Evolutionary conservation across 2,888 invertebrate genomes (phyloP), one percentile per base, ranked within the genome.

Genomic region (Apodemia hepburni): DNA sequence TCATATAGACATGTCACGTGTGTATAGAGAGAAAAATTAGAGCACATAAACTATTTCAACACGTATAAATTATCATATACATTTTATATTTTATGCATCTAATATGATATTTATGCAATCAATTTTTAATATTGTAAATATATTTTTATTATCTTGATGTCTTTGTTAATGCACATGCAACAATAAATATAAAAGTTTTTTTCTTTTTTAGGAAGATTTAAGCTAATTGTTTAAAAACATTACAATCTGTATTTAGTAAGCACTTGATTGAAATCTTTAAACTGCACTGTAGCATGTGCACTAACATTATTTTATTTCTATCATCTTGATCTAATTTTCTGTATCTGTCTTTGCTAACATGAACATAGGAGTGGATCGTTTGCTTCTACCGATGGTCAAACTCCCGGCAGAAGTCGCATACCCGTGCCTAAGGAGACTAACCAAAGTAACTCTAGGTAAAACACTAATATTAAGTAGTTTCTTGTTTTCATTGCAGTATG

Each of bases 351-450:
- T 85, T 81, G 87, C 90, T 90, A 90, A 89, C 85, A 78, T 76
- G 82, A 75, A 75, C 81, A 72, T 83, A 91, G 91, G 86, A 90
- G 91, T 80, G 90, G 91, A 76, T 91, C 91, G 77, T 90, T 91
- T 82, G 88, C 85, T 73, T 90, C 88, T 66, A 85, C 84, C 75
- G 91, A 91, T 42, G 90, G 88, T 79, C 88, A 88, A 80, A 90
- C 91, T 64, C 90, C 90, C 70, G 82, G 89, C 76, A 79, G 87
- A 73, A 91, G 91, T 82, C 91, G 90, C 78, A 91, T 91, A 71
- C 91, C 91, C 69, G 85, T 91, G 73, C 82, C 85, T 77, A 91
- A 88, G 89, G 90, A 90, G 74, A 85, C 86, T 90, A 86, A 90
- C 86, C 82, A 81, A 89, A 88, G 84, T 78, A 75, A 78, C 62